These are phyloP conservation scores for Aelia acuminata DNA, from an alignment of 2,888 invertebrate genomes.

Conservation along the genomic window DNA sequence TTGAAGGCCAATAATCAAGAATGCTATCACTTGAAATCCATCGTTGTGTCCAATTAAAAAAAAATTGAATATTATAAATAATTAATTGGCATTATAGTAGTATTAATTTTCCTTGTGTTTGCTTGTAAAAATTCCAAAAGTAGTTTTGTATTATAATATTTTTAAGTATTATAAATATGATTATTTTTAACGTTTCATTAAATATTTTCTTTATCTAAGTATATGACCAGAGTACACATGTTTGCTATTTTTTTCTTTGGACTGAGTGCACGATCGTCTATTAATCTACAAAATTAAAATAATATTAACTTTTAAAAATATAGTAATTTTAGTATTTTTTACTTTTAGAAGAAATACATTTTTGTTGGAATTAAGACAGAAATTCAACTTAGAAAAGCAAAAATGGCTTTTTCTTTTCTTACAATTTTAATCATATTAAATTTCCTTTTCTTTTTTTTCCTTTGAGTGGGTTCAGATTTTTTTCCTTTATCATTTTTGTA, in stretches of 20 bases:
- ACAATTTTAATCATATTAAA: too few relatives aligned
- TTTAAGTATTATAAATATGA: neutral
- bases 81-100: too few relatives aligned
- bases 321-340: too few relatives aligned
- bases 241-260: neutral
- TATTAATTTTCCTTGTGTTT: neutral
- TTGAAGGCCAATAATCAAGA: neutral
- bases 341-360: too few relatives aligned
- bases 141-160: neutral
- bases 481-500: too few relatives aligned
- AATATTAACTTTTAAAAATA: neutral
- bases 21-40: neutral
- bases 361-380: too few relatives aligned
- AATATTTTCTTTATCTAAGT: neutral
- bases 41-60: neutral
- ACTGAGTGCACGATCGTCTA: neutral
- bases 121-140: neutral
- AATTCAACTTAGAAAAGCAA: too few relatives aligned
- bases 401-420: too few relatives aligned
- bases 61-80: too few relatives aligned
- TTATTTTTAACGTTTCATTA: too few relatives aligned
- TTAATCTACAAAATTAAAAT: neutral
- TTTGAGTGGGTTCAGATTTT: too few relatives aligned
- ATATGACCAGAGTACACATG: neutral
- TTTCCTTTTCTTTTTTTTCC: too few relatives aligned